These are phyloP conservation scores for Theristicus caerulescens DNA, from an alignment of 2,113 vertebrate genomes.

Conservation along the genomic window DNA sequence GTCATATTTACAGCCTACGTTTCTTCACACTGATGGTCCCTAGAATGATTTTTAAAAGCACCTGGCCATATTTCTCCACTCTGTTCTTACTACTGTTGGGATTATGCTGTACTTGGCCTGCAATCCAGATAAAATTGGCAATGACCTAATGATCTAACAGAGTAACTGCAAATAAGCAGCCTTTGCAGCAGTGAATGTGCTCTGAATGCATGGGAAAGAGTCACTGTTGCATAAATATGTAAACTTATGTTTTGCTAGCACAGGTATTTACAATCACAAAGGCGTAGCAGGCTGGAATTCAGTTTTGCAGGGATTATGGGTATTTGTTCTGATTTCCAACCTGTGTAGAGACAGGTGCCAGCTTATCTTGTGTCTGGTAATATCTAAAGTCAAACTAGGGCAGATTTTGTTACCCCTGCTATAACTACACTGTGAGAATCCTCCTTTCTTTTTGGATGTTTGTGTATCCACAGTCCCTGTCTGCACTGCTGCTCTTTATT, in stretches of 20 bases:
- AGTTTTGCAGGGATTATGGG: background rate
- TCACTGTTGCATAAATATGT: background rate
- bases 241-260: background rate
- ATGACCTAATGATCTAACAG: background rate
- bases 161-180: background rate
- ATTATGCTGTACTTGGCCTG: background rate
- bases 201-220: background rate
- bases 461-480: background rate
- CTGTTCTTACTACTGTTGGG: background rate
- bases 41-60: background rate
- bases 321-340: background rate
- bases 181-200: background rate
- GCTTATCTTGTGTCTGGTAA: background rate
- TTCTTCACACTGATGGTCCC: background rate
- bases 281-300: background rate
- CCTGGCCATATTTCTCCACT: background rate
- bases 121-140: background rate
- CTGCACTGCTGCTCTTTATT: background rate
- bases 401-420: background rate
- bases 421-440: background rate
- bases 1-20: background rate
- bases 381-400: background rate
- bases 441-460: background rate
- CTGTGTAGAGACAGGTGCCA: background rate
- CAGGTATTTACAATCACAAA: background rate